Conservation (phyloP, 2,797 vertebrate genomes). For the Alcedo atthis region DNA sequence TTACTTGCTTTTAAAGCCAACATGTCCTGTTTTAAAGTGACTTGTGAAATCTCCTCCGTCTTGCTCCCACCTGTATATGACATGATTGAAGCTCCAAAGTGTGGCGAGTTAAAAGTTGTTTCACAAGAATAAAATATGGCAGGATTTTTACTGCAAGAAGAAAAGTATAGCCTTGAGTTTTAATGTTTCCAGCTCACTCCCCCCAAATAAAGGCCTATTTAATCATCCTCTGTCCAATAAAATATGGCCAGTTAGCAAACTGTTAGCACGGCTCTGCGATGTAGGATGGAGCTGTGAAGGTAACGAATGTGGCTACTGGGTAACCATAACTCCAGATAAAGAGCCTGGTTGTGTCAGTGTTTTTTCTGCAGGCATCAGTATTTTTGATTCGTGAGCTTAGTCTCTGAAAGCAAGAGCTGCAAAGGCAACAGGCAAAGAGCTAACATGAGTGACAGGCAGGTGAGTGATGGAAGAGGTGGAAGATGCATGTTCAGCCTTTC, state of each 20-base stretch:
- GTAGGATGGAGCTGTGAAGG: slow-evolving; percentile 17
- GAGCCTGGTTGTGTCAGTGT: slow-evolving; percentile 22
- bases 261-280: slow-evolving; percentile 3
- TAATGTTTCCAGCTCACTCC: slow-evolving; percentile 63
- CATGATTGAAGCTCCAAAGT: slow-evolving; percentile 61
- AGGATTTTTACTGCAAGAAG: slow-evolving; percentile 40
- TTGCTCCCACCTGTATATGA: slow-evolving; percentile 66
- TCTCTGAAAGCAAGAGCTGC: slow-evolving; percentile 7
- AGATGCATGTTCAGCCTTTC: not conserved
- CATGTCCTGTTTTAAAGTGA: slow-evolving; percentile 66
- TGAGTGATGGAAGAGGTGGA: slow-evolving; percentile 8
- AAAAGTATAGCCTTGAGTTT: slow-evolving; percentile 60
- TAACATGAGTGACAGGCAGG: fast-evolving
- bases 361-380: slow-evolving; percentile 54
- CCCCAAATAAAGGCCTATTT: slow-evolving; percentile 66
- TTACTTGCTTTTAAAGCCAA: slow-evolving; percentile 71
- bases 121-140: slow-evolving; percentile 52
- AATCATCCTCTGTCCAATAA: slow-evolving; percentile 65
- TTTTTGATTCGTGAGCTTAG: slow-evolving; percentile 54
- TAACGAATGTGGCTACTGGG: slow-evolving; percentile 60
- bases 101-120: slow-evolving; percentile 62
- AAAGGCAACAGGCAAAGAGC: not conserved
- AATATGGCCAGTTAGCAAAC: slow-evolving; percentile 68
- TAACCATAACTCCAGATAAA: slow-evolving; percentile 61
- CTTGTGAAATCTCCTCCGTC: slow-evolving; percentile 71